Evolutionary conservation across 2,888 invertebrate species (phyloP), one percentile per base, ranked within the genome.

Genomic region (Drosophila austrosaltans): DNA sequence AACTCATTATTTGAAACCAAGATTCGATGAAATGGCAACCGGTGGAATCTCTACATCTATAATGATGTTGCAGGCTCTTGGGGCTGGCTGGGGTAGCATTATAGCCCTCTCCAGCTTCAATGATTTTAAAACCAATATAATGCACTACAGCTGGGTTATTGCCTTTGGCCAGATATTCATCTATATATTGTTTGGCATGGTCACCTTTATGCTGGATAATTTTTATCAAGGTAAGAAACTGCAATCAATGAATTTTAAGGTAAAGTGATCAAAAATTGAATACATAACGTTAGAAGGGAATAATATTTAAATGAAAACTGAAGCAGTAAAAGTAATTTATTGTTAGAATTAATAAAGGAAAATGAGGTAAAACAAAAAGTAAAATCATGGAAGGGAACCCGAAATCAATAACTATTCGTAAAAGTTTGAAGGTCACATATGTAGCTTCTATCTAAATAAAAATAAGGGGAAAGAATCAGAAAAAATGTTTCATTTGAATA

Each of bases 61-160:
- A 0, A 64, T 83, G 61, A 80, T 84, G 0, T 61, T 97, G 91
- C 97, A 96, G 89, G 97, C 97, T 0, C 95, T 98, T 30, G 98
- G 98, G 0, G 95, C 96, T 0, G 96, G 97, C 0, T 96, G 96
- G 95, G 97, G 97, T 36, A 95, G 96, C 3, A 94, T 97, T 48
- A 93, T 97, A 66, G 95, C 96, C 79, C 95, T 96, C 94, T 95
- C 97, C 36, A 97, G 97, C 90, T 97, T 95, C 90, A 97, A 97
- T 90, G 93, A 94, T 72, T 96, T 96, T 87, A 93, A 94, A 81
- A 95, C 96, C 76, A 95, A 95, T 77, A 95, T 95, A 78, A 93
- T 94, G 91, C 75, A 62, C 8, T 86, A 85, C 22, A 90, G 91
- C 60, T 91, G 90, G 90, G 53, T 90, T 0, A 81, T 89, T 64